Percentiles rank a stretch among this genome's conserved stretches.
phyloP scores from a whole-genome alignment of 1,140 invertebrate species.

The Diachasmimorpha longicaudata region DNA sequence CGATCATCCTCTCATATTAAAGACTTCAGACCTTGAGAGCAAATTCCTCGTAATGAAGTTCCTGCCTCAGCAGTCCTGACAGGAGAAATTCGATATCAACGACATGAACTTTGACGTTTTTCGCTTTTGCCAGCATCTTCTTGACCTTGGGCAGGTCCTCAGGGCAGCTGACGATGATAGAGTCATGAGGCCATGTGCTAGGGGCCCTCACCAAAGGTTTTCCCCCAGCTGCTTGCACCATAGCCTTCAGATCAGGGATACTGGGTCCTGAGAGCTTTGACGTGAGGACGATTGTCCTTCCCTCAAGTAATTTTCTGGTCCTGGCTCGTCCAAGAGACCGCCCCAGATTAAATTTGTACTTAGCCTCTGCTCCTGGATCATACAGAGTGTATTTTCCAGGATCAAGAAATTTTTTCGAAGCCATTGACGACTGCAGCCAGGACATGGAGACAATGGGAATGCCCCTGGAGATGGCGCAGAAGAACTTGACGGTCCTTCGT shows the following conservation, averaged over 20 bases:
- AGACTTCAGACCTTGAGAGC: background rate
- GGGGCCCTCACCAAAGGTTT: constrained; percentile 45
- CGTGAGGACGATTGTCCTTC: constrained; percentile 54
- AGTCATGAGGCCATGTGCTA: constrained; percentile 47
- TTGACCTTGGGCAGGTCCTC: constrained; percentile 50
- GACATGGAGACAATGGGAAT: constrained; percentile 57
- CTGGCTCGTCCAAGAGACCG: constrained; percentile 52
- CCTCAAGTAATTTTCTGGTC: constrained; percentile 47
- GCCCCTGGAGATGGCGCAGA: constrained; percentile 56
- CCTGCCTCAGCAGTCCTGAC: constrained; percentile 58
- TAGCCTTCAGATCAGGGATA: constrained; percentile 61
- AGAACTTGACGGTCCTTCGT: constrained; percentile 62
- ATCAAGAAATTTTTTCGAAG: constrained; percentile 44
- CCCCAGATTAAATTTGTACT: constrained; percentile 55
- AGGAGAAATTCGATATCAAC: constrained; percentile 60
- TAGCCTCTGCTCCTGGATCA: constrained; percentile 54
- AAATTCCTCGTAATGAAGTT: constrained; percentile 45
- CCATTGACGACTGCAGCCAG: constrained; percentile 56
- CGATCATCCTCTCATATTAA: background rate
- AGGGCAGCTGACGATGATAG: constrained; percentile 50
- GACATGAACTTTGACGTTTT: constrained; percentile 44
- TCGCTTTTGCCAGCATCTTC: constrained; percentile 47
- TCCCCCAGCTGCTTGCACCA: constrained; percentile 55
- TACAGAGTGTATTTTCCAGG: constrained; percentile 54
- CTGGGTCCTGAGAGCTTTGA: constrained; percentile 54